Conservation (phyloP, 2,113 vertebrate species). For the Actenoides lindsayi region DNA sequence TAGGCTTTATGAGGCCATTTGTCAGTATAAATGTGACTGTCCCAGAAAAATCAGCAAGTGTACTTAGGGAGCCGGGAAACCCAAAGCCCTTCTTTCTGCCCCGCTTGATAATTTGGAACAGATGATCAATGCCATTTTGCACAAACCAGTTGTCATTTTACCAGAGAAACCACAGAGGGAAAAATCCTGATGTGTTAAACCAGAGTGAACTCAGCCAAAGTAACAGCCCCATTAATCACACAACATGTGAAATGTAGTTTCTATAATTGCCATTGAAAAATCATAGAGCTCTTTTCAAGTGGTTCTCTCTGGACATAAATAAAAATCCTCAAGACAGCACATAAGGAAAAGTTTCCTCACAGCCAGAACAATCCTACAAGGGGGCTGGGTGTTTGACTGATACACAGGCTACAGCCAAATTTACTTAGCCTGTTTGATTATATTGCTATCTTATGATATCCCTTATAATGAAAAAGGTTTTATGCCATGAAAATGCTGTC, state of each 20-base stretch:
- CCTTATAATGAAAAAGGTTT: constrained; percentile 15
- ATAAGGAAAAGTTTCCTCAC: background rate
- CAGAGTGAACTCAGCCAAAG: constrained; percentile 39
- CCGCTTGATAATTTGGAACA: constrained; percentile 6
- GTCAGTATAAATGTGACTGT: background rate
- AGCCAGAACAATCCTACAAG: background rate
- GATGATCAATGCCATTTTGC: constrained; percentile 35
- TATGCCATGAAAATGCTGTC: background rate
- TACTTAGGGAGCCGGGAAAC: background rate
- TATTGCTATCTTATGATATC: constrained; percentile 23
- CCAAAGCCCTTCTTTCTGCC: constrained; percentile 8
- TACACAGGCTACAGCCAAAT: background rate
- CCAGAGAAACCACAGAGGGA: constrained; percentile 12
- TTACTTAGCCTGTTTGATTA: constrained; percentile 46
- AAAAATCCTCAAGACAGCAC: background rate
- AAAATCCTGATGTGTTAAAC: constrained; percentile 14
- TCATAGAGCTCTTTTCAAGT: constrained; percentile 28
- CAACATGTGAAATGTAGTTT: constrained; percentile 50
- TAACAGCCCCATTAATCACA: constrained; percentile 58
- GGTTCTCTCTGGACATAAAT: constrained; percentile 33
- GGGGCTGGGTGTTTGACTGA: background rate
- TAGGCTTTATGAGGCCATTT: constrained; percentile 37
- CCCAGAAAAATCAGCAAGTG: constrained; percentile 35
- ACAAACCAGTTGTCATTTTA: background rate
- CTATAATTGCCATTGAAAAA: constrained; percentile 45